phyloP scores from a whole-genome alignment of 2,797 vertebrate genomes.

The Anisognathus igniventris region DNA sequence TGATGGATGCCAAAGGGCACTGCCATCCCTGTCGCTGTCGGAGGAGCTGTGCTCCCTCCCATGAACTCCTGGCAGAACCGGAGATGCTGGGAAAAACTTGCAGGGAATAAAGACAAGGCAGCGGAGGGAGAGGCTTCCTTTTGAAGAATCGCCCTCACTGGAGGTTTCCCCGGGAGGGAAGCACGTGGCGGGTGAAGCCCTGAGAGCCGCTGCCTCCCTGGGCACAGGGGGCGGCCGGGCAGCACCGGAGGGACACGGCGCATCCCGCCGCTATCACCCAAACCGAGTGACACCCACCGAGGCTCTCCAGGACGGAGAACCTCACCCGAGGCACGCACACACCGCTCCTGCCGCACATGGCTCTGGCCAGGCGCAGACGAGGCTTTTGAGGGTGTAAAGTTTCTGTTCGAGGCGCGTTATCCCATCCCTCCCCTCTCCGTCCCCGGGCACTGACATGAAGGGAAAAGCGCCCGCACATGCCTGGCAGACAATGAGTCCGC shows the following conservation, averaged over 20 bases:
- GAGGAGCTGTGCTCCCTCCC: neutral
- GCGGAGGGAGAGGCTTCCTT: rapidly evolving
- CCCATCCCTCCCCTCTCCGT: neutral
- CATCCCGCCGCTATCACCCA: neutral
- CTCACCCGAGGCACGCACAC: neutral
- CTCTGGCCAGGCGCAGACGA: neutral
- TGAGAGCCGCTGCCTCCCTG: rapidly evolving
- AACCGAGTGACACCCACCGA: rapidly evolving
- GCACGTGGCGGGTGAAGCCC: neutral
- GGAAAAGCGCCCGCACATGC: neutral
- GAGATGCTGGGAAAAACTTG: neutral
- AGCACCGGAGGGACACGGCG: rapidly evolving
- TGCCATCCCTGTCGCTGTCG: rapidly evolving
- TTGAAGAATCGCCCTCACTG: rapidly evolving
- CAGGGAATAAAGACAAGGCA: neutral
- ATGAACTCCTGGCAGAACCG: neutral
- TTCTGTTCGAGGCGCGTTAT: neutral
- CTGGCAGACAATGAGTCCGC: neutral
- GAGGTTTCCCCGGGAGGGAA: neutral
- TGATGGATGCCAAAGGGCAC: rapidly evolving
- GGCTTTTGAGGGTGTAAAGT: neutral
- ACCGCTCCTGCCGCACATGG: neutral
- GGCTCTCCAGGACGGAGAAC: neutral
- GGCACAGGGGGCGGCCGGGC: rapidly evolving
- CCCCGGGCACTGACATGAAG: neutral